Percentiles rank a stretch among this genome's conserved stretches.
These are phyloP conservation scores for Morelia viridis DNA, from an alignment of 2,797 vertebrate genomes.

Conservation along the genomic window DNA sequence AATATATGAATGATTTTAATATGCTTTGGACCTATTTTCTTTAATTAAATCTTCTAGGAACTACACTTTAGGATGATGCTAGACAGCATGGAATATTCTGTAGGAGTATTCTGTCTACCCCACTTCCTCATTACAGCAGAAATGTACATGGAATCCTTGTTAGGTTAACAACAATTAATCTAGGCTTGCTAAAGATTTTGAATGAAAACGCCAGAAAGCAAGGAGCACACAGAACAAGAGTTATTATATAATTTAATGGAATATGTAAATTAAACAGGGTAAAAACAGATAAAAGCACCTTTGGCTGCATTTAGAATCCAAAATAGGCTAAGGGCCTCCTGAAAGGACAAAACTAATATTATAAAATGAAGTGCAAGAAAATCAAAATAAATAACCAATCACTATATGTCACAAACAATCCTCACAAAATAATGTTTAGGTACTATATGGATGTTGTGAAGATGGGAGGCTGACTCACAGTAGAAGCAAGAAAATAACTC, in stretches of 20 bases:
- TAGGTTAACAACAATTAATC: not conserved
- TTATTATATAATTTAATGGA: slow-evolving; percentile 9
- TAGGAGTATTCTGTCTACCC: not conserved
- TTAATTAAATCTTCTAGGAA: not conserved
- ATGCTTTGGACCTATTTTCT: not conserved
- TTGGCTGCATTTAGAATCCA: slow-evolving; percentile 37
- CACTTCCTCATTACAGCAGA: not conserved
- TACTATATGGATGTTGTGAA: slow-evolving; percentile 13
- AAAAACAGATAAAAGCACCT: not conserved
- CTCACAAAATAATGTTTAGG: slow-evolving; percentile 18
- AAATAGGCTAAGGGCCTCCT: not conserved
- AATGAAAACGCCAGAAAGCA: not conserved
- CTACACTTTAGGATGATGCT: not conserved
- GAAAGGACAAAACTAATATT: slow-evolving; percentile 9
- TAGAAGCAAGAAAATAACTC: slow-evolving; percentile 3
- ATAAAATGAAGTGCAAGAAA: slow-evolving; percentile 49
- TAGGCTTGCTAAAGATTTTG: not conserved
- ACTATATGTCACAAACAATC: slow-evolving; percentile 37
- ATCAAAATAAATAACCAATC: slow-evolving; percentile 39
- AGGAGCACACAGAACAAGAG: not conserved
- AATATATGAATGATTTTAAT: not conserved
- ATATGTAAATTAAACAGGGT: not conserved
- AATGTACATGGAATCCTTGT: not conserved
- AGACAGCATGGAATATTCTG: not conserved
- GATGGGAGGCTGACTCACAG: not conserved